Percentiles rank a stretch among this genome's conserved stretches.
These are phyloP conservation scores for Tretioscincus oriximinensis DNA, from an alignment of 2,113 vertebrate genomes.

Conservation along the genomic window DNA sequence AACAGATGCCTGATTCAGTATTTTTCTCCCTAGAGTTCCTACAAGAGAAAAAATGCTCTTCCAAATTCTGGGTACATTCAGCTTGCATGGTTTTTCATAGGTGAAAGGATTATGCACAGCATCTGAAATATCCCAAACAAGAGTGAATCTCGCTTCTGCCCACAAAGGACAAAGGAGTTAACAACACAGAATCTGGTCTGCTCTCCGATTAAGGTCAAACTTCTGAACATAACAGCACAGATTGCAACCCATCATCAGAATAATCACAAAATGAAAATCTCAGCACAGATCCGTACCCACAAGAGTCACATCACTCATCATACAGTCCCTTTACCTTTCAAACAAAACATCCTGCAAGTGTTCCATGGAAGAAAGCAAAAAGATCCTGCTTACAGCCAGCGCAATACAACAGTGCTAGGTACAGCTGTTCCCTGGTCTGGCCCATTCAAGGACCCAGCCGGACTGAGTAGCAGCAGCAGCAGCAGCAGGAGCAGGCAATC, in stretches of 20 bases:
- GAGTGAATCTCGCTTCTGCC: conserved; percentile 42
- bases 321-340: conserved; percentile 75
- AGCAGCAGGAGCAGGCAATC: conserved; percentile 32
- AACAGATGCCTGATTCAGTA: rapidly evolving
- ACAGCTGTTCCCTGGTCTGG: conserved; percentile 59
- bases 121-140: conserved; percentile 28
- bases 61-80: conserved; percentile 14
- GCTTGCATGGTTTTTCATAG: conserved; percentile 36
- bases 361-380: conserved; percentile 40
- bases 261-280: background rate
- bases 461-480: background rate
- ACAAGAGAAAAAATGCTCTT: background rate
- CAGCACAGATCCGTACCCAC: background rate
- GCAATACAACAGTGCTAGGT: conserved; percentile 31
- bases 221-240: background rate
- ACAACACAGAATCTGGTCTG: conserved; percentile 2
- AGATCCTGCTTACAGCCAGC: background rate
- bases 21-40: rapidly evolving
- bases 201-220: background rate
- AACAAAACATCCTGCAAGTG: conserved; percentile 75
- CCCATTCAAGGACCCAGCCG: conserved; percentile 42
- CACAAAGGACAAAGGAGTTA: conserved; percentile 39
- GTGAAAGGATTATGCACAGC: conserved; percentile 14
- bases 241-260: background rate
- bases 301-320: background rate